Conservation (phyloP, 2,888 invertebrate genomes). For the Eupithecia exiguata region DNA sequence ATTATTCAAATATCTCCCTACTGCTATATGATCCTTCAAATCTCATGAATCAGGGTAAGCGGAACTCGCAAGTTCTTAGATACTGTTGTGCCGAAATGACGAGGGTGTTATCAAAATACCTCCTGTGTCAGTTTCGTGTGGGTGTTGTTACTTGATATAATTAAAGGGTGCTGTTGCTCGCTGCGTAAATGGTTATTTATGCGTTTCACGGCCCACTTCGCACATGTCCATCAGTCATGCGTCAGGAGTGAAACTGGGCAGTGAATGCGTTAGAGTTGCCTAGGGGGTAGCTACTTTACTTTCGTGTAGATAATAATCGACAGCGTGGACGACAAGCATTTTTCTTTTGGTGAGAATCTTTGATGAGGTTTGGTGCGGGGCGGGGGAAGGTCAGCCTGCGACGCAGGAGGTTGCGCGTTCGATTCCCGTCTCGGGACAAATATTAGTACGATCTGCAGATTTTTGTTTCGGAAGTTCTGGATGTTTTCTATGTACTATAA, state of each 20-base stretch:
- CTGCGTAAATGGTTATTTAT: not conserved
- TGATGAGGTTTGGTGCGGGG: too few species aligned
- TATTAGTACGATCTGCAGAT: too few species aligned
- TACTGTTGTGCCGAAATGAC: slow-evolving; percentile 25
- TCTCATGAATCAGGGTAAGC: slow-evolving; percentile 30
- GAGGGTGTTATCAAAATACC: slow-evolving; percentile 27
- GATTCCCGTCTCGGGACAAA: too few species aligned
- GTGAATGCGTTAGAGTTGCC: not conserved
- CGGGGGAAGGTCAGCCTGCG: too few species aligned
- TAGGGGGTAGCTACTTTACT: not conserved
- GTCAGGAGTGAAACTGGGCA: not conserved
- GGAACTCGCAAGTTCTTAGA: slow-evolving; percentile 16
- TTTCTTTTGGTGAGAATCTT: not conserved
- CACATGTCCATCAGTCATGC: not conserved
- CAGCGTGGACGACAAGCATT: not conserved
- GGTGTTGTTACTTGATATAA: slow-evolving; percentile 15
- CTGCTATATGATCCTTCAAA: slow-evolving; percentile 36
- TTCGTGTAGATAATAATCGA: not conserved
- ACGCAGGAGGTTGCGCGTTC: too few species aligned
- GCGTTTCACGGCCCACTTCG: not conserved
- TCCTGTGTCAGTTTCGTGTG: slow-evolving; percentile 18
- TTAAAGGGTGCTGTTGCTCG: slow-evolving; percentile 9
- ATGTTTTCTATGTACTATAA: too few species aligned
- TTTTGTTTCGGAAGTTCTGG: too few species aligned
- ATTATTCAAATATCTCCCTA: slow-evolving; percentile 43